phyloP scores from a whole-genome alignment of 2,113 vertebrate species.

The Crotalus helleri region DNA sequence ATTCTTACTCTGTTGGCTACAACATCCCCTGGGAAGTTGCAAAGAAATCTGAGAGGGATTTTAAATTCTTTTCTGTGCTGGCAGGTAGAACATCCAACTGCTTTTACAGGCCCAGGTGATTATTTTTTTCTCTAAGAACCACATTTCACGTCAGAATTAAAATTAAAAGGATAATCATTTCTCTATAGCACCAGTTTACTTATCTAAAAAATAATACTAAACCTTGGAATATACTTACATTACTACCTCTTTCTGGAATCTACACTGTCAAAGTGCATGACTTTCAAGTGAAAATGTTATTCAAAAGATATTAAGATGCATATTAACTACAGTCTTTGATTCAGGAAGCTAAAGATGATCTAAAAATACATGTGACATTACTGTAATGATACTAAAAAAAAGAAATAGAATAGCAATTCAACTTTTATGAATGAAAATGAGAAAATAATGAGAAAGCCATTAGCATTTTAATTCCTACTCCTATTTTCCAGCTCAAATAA shows the following conservation, averaged over 20 bases:
- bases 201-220: neutral
- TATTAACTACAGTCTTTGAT: conserved; percentile 36
- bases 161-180: neutral
- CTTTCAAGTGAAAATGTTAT: neutral
- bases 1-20: neutral
- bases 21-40: neutral
- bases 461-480: conserved; percentile 2
- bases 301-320: neutral
- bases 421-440: conserved; percentile 46
- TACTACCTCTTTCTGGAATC: neutral
- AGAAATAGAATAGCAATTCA: conserved; percentile 12
- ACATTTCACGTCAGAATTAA: neutral
- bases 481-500: conserved; percentile 40
- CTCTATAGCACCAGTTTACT: neutral
- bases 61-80: neutral
- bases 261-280: neutral
- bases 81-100: neutral
- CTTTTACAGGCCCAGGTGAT: neutral
- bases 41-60: neutral
- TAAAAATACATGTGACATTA: conserved; percentile 19
- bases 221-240: neutral
- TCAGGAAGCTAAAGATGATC: conserved; percentile 23
- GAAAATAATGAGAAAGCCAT: conserved; percentile 13
- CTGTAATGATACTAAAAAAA: conserved; percentile 20
- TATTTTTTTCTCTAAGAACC: neutral